Evolutionary conservation across 2,797 vertebrate genomes (phyloP), one percentile per base, ranked within the genome.

Genomic region (Buphagus erythrorhynchus): DNA sequence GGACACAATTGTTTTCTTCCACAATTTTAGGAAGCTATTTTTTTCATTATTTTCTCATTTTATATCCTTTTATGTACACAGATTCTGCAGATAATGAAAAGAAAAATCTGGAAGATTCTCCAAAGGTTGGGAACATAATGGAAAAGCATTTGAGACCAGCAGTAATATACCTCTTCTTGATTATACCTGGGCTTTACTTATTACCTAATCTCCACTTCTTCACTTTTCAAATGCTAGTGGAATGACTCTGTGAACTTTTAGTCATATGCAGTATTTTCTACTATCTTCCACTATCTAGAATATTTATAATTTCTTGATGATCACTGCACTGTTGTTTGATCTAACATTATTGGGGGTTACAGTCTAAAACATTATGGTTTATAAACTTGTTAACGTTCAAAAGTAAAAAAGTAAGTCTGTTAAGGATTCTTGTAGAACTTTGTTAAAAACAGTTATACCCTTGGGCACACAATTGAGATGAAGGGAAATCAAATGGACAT

Each of bases 1-100:
- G 48, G 90, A 93, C 58, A 84, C 80, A 90, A 96, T 95, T 96
- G 90, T 94, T 94, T 96, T 93, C 69, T 87, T 93, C 69, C 48
- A 95, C 86, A 96, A 96, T 96, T 95, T 97, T 92, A 95, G 95
- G 95, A 96, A 92, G 71, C 4, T 40, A 43, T 33, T 91, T 74
- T 55, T 51, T 40, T 2, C 4, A 43, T 55, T 58, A 46, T 72
- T 62, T 86, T 95, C 69, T 59, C 62, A 74, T 94, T 97, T 86
- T 82, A n/a, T 81, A 52, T 81, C 58, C 80, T 92, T 92, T 90
- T 86, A 92, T 90, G 85, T 21, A 84, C 48, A 90, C 25, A 86
- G 77, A 88, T 91, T 83, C 65, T 80, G 68, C 43, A 91, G 90
- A 93, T 85, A 96, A 79, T 49, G 36, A 74, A 77, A 35, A 92